phyloP scores from a whole-genome alignment of 2,888 invertebrate genomes.

The Orthosia cruda region DNA sequence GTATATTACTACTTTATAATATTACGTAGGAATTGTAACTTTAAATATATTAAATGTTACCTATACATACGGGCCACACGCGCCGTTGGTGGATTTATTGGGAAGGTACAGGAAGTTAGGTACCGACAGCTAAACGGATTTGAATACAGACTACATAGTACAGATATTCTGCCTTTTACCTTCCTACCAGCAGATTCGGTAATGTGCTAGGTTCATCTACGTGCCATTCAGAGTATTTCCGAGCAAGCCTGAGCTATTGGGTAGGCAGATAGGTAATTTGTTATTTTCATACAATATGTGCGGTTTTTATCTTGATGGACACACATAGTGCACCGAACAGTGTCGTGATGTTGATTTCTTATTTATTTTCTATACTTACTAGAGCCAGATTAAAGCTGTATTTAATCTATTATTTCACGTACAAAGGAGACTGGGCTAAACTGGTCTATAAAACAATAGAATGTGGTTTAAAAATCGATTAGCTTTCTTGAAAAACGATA shows the following conservation, averaged over 20 bases:
- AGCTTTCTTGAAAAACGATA: neutral
- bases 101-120: neutral
- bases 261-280: neutral
- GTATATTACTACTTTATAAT: neutral
- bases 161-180: too few relatives aligned
- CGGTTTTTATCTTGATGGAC: neutral
- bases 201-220: neutral
- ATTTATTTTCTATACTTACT: neutral
- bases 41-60: neutral
- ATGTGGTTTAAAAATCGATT: neutral
- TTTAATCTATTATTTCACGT: neutral
- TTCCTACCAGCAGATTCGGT: too few relatives aligned
- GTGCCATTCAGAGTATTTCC: too few relatives aligned
- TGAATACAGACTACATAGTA: neutral
- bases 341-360: neutral
- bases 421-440: neutral
- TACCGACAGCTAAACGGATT: neutral
- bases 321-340: neutral
- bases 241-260: neutral
- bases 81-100: neutral
- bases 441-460: constrained; percentile 16
- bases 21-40: neutral
- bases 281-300: neutral
- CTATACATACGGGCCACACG: neutral
- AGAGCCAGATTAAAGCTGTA: neutral